Evolutionary conservation across 2,113 vertebrate species (phyloP), one percentile per base, ranked within the genome.

Genomic region (Petaurus breviceps): DNA sequence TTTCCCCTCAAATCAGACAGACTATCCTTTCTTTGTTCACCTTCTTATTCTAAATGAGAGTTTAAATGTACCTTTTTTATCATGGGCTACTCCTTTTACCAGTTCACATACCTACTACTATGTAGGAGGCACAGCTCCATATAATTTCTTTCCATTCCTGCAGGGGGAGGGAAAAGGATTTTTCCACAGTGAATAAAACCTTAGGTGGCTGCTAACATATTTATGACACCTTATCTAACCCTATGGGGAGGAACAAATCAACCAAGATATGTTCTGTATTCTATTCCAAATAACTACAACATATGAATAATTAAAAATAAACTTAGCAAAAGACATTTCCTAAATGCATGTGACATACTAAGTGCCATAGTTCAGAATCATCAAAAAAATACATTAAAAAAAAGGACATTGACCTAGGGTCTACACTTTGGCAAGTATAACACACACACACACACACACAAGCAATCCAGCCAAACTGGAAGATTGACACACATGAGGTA

Each of bases 401-500:
- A 22, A 84, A 84, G 68, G 68, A 43, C 68, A 84, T 84, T 84
- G 68, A 84, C 19, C n/a, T 43, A 43, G 68, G n/a, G 19, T 43
- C 6, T 77, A 10, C 28, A 77, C 14, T 77, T n/a, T 77, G 16
- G 19, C 68, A 84, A 84, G 68, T 43, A n/a, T 22, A 16, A n/a
- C 68, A n/a, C 68, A 77, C 37, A 84, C 16, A 43, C 68, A 89
- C 23, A 26, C 8, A 93, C 57, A 91, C 12, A 93, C 22, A 0
- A 68, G 37, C 68, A 84, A 84, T 84, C 68, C 68, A 96, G 94
- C 12, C 96, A 16, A 90, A 46, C 95, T 95, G 57, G 89, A 84
- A 97, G 97, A 97, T 1, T 97, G 98, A 98, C 98, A 98, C 94
- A n/a, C 98, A 97, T 12, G 92, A 12, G 98, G 96, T 93, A 97